Percentiles rank a stretch among this genome's conserved stretches.
Evolutionary conservation across 64 coral and sea anemone genomes (phyloP).

Genomic region (Montipora cactus): DNA sequence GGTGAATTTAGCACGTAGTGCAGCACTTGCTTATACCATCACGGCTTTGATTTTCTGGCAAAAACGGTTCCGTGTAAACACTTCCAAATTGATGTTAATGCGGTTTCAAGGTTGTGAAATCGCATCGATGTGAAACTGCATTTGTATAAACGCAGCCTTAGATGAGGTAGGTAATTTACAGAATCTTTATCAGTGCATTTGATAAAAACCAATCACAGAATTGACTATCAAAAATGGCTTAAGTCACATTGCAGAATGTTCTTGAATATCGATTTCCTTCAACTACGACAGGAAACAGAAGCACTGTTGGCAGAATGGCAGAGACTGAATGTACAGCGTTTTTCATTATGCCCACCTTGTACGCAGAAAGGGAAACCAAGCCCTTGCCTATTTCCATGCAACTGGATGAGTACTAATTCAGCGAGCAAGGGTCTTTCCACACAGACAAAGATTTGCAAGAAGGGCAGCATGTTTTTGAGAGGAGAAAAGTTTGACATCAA

Average conservation of each 20-base stretch:
- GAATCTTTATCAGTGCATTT: too few species aligned
- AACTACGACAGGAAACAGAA: conserved; percentile 31
- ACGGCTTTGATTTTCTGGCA: too few species aligned
- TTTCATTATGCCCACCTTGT: conserved; percentile 57
- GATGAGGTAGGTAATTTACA: too few species aligned
- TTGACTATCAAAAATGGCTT: too few species aligned
- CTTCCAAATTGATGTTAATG: too few species aligned
- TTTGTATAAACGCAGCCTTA: too few species aligned
- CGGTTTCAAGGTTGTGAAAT: too few species aligned
- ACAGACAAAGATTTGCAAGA: conserved; percentile 16
- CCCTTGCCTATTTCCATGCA: conserved; percentile 47
- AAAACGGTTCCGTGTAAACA: too few species aligned
- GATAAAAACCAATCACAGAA: too few species aligned
- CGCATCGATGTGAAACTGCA: too few species aligned
- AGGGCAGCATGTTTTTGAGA: not conserved
- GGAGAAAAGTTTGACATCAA: conserved; percentile 27
- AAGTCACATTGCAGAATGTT: not conserved
- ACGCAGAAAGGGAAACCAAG: not conserved
- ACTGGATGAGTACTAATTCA: conserved; percentile 35
- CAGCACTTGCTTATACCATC: too few species aligned
- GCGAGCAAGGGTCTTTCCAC: not conserved
- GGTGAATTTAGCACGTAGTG: too few species aligned
- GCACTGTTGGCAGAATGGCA: conserved; percentile 59
- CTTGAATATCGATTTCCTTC: not conserved
- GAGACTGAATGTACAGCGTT: conserved; percentile 29